Conservation (phyloP, 2,797 vertebrate genomes). For the Epinephelus awoara region DNA sequence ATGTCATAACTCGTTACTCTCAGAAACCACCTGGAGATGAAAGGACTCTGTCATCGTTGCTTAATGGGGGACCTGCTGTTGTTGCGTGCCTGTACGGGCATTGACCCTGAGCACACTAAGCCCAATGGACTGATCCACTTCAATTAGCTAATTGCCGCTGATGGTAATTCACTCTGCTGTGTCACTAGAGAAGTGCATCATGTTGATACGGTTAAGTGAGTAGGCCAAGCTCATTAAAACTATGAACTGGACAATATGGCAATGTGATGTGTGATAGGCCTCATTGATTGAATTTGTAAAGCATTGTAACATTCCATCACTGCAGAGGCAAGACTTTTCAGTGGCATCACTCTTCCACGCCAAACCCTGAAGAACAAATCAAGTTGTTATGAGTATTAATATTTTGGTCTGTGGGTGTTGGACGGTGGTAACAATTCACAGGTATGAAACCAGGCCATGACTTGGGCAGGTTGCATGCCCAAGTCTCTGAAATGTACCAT, state of each 20-base stretch:
- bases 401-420: not conserved
- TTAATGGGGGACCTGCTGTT: constrained; percentile 46
- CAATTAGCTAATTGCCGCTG: constrained; percentile 60
- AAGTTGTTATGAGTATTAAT: not conserved
- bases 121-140: constrained; percentile 52
- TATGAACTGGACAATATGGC: constrained; percentile 34
- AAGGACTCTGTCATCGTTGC: constrained; percentile 32
- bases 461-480: not conserved
- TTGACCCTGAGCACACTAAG: constrained; percentile 47
- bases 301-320: not conserved
- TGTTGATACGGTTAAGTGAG: constrained; percentile 55
- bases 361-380: not conserved
- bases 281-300: constrained; percentile 15
- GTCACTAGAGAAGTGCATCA: constrained; percentile 37
- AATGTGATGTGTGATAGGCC: not conserved
- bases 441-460: not conserved
- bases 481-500: not conserved
- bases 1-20: constrained; percentile 45
- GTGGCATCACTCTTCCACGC: too few relatives aligned
- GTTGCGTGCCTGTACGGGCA: constrained; percentile 31
- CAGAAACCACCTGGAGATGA: constrained; percentile 41
- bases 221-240: constrained; percentile 47
- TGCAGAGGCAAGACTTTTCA: not conserved
- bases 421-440: not conserved
- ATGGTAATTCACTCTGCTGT: constrained; percentile 51